These are phyloP conservation scores for Synanthedon myopaeformis DNA, from an alignment of 2,888 invertebrate genomes.

Conservation along the genomic window DNA sequence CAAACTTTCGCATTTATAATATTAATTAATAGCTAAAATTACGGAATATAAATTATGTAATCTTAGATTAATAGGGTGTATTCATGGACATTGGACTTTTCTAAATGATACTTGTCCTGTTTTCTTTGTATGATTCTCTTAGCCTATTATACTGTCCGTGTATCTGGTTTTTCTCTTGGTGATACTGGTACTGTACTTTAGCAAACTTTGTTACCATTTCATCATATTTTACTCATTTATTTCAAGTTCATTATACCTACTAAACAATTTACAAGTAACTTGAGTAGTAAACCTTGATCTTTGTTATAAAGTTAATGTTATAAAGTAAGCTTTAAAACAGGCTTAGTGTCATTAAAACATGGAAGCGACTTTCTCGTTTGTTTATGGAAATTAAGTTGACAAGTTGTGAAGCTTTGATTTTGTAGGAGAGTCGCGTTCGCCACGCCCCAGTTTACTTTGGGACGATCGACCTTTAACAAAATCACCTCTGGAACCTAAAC, in stretches of 20 bases:
- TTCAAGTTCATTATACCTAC: not conserved
- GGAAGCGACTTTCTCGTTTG: constrained; percentile 58
- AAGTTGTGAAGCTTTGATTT: constrained; percentile 61
- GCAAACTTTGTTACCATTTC: not conserved
- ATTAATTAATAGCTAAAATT: too few species aligned
- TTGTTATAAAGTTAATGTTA: constrained; percentile 4
- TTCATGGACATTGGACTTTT: too few species aligned
- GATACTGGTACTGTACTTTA: too few species aligned
- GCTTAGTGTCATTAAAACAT: constrained; percentile 51
- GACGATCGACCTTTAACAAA: constrained; percentile 40
- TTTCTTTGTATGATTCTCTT: too few species aligned
- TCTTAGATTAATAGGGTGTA: too few species aligned
- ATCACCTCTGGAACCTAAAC: constrained; percentile 11
- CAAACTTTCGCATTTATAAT: too few species aligned
- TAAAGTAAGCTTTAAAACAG: constrained; percentile 37
- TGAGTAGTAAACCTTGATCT: constrained; percentile 1
- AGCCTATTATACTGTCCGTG: too few species aligned
- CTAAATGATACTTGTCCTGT: too few species aligned
- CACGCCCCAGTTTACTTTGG: constrained; percentile 51
- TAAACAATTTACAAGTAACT: not conserved
- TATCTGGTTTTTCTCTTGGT: too few species aligned
- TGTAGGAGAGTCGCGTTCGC: constrained; percentile 27
- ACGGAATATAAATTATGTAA: too few species aligned
- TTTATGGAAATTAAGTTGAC: constrained; percentile 65
- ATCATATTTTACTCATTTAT: not conserved